Base-by-base conservation (phyloP, 2,797 vertebrate species). In the Danionella dracula region DNA sequence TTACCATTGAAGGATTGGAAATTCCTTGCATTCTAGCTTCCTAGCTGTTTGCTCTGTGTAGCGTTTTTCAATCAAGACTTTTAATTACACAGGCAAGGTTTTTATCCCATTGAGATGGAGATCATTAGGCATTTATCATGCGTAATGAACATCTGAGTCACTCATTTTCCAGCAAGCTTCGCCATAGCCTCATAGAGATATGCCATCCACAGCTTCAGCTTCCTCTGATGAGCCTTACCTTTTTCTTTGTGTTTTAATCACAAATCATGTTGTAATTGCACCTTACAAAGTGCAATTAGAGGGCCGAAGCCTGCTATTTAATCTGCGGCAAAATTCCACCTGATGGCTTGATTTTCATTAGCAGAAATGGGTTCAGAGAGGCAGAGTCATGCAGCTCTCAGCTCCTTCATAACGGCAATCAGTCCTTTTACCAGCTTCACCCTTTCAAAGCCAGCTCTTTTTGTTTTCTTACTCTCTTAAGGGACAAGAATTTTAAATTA, bases 331-430 rank as follows among this genome's bases (percentile, higher is more conserved):
- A 71, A 74, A 74, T 74, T 74, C 62, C 51, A 72, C 46, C 71
- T 49, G 71, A 74, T 77, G 59, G 64, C 65, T 74, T 77, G 75
- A 77, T 77, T 77, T 74, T 77, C 68, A 71, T 74, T 77, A 71
- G 66, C 68, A 64, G 66, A 66, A 68, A 59, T 35, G 55, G 46
- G 65, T 71, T 74, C 74, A 23, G 68, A 77, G 68, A 66, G 69
- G 57, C 27, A 63, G 64, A 63, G 49, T 57, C 62, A 53, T 66
- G 75, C 68, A 68, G 65, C 51, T 74, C 68, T 66, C 40, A 27
- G 65, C 64, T 59, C 57, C 48, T 27, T 55, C 45, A 62, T 74
- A 69, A 74, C 71, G 68, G 59, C 68, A 73, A 77, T 77, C 71
- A 69, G 68, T 74, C 66, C 60, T 71, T 74, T 71, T 66, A 69